Percentiles rank a stretch among this genome's conserved stretches.
Conservation (phyloP, 2,113 vertebrate species). For the Megaceryle torquata region DNA sequence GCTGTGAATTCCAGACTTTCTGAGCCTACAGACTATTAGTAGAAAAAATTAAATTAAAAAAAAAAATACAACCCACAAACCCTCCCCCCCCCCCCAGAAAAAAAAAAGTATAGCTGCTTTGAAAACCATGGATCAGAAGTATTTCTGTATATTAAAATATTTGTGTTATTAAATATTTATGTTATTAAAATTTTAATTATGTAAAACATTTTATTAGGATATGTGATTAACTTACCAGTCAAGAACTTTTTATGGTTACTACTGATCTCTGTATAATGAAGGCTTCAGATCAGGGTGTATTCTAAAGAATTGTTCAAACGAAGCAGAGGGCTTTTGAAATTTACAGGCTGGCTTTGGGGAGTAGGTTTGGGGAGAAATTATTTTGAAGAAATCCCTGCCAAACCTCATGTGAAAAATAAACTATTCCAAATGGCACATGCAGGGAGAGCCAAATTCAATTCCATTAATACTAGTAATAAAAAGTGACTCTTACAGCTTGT, state of each 20-base stretch:
- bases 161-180: neutral
- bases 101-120: neutral
- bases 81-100: too few relatives aligned
- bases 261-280: neutral
- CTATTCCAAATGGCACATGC: slow-evolving; percentile 34
- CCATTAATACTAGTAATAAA: slow-evolving; percentile 42
- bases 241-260: neutral
- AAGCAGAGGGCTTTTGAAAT: slow-evolving; percentile 11
- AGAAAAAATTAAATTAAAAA: slow-evolving; percentile 25
- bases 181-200: neutral
- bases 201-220: neutral
- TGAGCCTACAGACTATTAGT: slow-evolving; percentile 39
- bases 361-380: neutral
- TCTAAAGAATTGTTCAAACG: slow-evolving; percentile 30
- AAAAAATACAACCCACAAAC: neutral
- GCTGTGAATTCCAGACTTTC: slow-evolving; percentile 72
- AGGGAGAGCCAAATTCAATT: slow-evolving; percentile 46
- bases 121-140: neutral
- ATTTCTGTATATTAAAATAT: neutral
- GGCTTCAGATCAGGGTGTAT: neutral
- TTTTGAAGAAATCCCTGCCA: slow-evolving; percentile 42
- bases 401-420: slow-evolving; percentile 59
- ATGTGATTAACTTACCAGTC: neutral
- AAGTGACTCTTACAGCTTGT: slow-evolving; percentile 35
- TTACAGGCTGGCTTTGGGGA: slow-evolving; percentile 6